Percentiles rank a stretch among this genome's conserved stretches.
Conservation (phyloP, 2,797 vertebrate species). For the Erithacus rubecula region DNA sequence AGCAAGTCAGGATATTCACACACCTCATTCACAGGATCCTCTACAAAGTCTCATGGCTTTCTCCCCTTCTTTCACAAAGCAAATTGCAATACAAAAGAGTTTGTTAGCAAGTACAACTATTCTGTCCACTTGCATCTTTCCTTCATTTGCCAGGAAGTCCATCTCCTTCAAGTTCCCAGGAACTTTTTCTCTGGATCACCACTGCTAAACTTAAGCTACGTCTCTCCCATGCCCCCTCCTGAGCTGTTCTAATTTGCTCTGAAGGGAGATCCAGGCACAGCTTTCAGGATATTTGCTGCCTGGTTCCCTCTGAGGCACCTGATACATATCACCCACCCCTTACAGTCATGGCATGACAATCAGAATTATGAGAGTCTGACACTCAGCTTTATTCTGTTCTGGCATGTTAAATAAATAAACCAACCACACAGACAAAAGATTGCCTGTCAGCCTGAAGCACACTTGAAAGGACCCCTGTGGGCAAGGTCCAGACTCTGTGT, state of each 20-base stretch:
- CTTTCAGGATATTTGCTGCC: neutral
- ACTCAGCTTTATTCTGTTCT: neutral
- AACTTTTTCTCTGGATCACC: neutral
- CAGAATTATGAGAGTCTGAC: neutral
- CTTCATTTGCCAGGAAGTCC: neutral
- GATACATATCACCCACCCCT: fast-evolving
- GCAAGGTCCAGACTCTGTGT: neutral
- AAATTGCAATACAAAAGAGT: fast-evolving
- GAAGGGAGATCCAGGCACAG: neutral
- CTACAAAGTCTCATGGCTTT: neutral
- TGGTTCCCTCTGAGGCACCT: neutral
- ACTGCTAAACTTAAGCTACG: neutral
- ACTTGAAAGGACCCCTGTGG: neutral
- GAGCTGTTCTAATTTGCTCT: neutral
- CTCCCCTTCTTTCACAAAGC: neutral
- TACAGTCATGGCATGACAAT: neutral
- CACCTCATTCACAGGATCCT: neutral
- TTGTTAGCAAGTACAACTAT: neutral
- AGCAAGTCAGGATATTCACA: neutral
- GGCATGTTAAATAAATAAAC: neutral
- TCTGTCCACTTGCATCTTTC: neutral
- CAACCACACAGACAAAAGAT: neutral
- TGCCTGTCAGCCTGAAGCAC: neutral
- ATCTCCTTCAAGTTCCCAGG: too few species aligned
- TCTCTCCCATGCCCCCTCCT: neutral